phyloP scores from a whole-genome alignment of 2,888 invertebrate genomes.

The Melanchra persicariae region DNA sequence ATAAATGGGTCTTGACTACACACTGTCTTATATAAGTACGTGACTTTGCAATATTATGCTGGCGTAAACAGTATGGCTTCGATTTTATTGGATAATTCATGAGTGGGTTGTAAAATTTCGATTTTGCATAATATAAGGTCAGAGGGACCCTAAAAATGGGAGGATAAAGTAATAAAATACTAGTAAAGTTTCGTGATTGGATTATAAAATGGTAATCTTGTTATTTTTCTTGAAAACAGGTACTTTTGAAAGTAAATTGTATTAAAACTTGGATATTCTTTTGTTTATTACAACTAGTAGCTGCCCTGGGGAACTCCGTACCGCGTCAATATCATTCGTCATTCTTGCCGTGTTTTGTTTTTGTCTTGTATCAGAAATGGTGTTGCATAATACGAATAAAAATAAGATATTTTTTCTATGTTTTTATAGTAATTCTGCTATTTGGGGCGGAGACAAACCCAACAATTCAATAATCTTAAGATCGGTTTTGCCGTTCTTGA shows the following conservation, averaged over 20 bases:
- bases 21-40: slow-evolving; percentile 80
- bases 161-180: slow-evolving; percentile 71
- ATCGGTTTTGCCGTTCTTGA: too few species aligned
- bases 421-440: too few species aligned
- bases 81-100: slow-evolving; percentile 81
- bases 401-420: too few species aligned
- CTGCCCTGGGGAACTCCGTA: too few species aligned
- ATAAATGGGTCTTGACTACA: slow-evolving; percentile 84
- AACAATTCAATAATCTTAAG: too few species aligned
- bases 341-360: too few species aligned
- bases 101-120: slow-evolving; percentile 75
- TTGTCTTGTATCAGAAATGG: too few species aligned
- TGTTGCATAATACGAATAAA: too few species aligned
- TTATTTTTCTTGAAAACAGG: slow-evolving; percentile 52
- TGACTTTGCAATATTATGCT: slow-evolving; percentile 79
- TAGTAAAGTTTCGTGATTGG: slow-evolving; percentile 63
- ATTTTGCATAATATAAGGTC: slow-evolving; percentile 76
- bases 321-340: too few species aligned
- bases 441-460: too few species aligned
- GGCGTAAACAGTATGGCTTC: slow-evolving; percentile 77
- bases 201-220: slow-evolving; percentile 61
- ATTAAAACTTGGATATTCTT: slow-evolving; percentile 30
- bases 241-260: slow-evolving; percentile 33
- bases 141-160: slow-evolving; percentile 64
- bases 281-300: slow-evolving; percentile 10